phyloP scores from a whole-genome alignment of 2,797 vertebrate species.

The Taenioides sp. region DNA sequence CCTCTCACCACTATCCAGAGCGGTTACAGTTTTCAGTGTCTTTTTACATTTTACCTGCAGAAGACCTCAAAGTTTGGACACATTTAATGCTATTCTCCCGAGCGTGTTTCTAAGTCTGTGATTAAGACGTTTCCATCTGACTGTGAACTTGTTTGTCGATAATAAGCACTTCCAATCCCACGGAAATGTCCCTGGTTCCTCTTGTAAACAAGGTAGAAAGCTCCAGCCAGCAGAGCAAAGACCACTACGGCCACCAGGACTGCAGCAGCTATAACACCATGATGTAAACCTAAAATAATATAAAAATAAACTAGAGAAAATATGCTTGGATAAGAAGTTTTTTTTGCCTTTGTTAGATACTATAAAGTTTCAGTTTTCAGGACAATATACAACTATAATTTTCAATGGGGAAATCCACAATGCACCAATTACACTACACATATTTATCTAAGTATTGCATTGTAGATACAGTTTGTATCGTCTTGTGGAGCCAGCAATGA shows the following conservation, averaged over 20 bases:
- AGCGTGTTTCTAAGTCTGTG: conserved; percentile 81
- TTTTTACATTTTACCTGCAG: conserved; percentile 32
- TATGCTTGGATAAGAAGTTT: too few relatives aligned
- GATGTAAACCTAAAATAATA: conserved; percentile 77
- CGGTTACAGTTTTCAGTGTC: conserved; percentile 52
- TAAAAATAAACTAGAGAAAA: not conserved
- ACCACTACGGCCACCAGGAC: conserved; percentile 77
- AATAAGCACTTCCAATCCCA: conserved; percentile 77
- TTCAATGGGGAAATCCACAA: not conserved
- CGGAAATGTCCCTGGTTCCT: conserved; percentile 72
- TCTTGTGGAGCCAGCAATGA: not conserved
- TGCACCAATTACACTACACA: not conserved
- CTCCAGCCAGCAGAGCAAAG: conserved; percentile 71
- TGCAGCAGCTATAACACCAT: conserved; percentile 70
- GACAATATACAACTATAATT: not conserved
- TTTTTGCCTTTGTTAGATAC: not conserved
- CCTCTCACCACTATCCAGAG: conserved; percentile 50
- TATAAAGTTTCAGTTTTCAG: not conserved
- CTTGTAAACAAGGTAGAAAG: conserved; percentile 80
- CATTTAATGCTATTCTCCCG: conserved; percentile 66
- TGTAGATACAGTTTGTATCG: not conserved
- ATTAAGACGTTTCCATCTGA: conserved; percentile 89
- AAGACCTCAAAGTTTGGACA: conserved; percentile 15
- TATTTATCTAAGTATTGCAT: not conserved
- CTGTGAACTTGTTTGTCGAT: conserved; percentile 79